Conservation (phyloP, 2,888 invertebrate species). For the Athrips mouffetella region DNA sequence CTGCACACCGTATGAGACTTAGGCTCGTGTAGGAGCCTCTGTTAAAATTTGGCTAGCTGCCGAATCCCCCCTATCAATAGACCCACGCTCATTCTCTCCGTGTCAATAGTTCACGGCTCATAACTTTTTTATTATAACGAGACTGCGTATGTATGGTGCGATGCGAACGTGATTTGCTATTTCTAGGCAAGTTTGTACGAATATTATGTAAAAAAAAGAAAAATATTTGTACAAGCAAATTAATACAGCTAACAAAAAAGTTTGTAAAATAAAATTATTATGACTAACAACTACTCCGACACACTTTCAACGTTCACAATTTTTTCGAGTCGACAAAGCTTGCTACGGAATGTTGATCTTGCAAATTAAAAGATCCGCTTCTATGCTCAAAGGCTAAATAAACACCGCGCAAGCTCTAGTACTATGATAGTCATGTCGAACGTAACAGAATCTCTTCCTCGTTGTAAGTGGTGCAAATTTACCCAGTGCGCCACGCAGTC, state of each 20-base stretch:
- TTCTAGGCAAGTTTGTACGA: neutral
- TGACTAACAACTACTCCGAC: too few species aligned
- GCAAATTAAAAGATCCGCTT: too few species aligned
- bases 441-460: neutral
- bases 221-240: neutral
- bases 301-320: too few species aligned
- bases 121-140: constrained; percentile 35
- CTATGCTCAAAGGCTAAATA: neutral
- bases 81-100: constrained; percentile 35
- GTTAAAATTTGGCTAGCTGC: constrained; percentile 47
- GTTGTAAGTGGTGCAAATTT: neutral
- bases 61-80: constrained; percentile 28
- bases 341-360: too few species aligned
- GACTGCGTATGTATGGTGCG: constrained; percentile 24
- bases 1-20: neutral
- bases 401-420: neutral
- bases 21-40: constrained; percentile 17
- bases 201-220: neutral
- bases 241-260: neutral
- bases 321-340: too few species aligned
- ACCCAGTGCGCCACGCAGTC: constrained; percentile 4
- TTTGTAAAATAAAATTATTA: too few species aligned
- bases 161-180: constrained; percentile 15
- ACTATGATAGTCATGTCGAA: neutral
- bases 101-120: constrained; percentile 44